phyloP scores from a whole-genome alignment of 2,113 vertebrate genomes.

The Hyla sarda region DNA sequence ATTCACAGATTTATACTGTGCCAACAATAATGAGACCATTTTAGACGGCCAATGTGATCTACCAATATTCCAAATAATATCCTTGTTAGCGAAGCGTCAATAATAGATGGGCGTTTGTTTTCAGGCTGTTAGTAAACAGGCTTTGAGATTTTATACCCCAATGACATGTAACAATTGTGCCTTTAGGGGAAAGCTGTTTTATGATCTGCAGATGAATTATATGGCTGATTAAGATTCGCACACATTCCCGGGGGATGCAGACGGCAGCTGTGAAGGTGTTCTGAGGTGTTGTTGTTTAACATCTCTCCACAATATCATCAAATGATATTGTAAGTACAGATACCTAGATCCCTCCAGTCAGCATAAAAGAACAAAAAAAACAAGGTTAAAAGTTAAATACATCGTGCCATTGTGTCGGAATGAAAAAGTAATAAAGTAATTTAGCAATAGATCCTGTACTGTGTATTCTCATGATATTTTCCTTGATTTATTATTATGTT shows the following conservation, averaged over 20 bases:
- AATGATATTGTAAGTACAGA: background rate
- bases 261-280: conserved; percentile 8
- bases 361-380: too few relatives aligned
- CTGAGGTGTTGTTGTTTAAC: background rate
- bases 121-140: background rate
- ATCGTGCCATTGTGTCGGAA: too few relatives aligned
- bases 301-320: background rate
- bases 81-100: background rate
- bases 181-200: conserved; percentile 31
- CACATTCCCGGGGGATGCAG: background rate
- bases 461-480: too few relatives aligned
- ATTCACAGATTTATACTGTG: too few relatives aligned
- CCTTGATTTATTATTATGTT: too few relatives aligned
- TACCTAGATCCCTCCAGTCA: too few relatives aligned
- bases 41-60: too few relatives aligned
- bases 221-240: conserved; percentile 3
- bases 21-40: too few relatives aligned
- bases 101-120: background rate
- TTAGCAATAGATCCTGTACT: too few relatives aligned
- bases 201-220: conserved; percentile 21
- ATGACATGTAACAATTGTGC: conserved; percentile 8
- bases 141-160: conserved; percentile 25
- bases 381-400: too few relatives aligned
- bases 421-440: too few relatives aligned
- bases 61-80: too few relatives aligned